These are phyloP conservation scores for Dolichomitus sp. DNA, from an alignment of 2,888 invertebrate species.

Conservation along the genomic window DNA sequence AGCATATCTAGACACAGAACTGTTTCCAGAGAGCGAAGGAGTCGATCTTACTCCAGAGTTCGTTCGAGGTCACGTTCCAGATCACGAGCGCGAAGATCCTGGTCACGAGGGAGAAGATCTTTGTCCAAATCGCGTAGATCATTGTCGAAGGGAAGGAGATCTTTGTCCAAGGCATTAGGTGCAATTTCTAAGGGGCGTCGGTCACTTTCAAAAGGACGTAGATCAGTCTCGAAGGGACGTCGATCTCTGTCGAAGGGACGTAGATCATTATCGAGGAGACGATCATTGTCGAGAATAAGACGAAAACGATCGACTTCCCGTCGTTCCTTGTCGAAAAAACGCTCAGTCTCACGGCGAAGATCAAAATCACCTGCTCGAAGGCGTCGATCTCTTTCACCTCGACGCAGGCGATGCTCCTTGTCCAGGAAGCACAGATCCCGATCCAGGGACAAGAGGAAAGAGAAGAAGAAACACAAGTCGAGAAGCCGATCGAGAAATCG, in stretches of 20 bases:
- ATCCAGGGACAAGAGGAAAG: conserved; percentile 79
- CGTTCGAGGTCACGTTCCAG: conserved; percentile 81
- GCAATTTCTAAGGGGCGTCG: conserved; percentile 71
- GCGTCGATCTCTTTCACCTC: conserved; percentile 51
- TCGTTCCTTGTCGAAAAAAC: conserved; percentile 76
- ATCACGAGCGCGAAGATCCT: conserved; percentile 70
- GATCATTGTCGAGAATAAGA: conserved; percentile 18
- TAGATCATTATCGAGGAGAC: conserved; percentile 69
- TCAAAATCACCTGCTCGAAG: conserved; percentile 61
- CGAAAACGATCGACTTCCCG: conserved; percentile 74
- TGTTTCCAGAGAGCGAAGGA: conserved; percentile 80
- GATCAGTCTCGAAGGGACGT: conserved; percentile 48
- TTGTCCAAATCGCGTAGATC: conserved; percentile 70
- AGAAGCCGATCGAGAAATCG: conserved; percentile 81
- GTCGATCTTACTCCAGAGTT: conserved; percentile 79
- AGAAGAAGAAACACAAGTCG: conserved; percentile 83
- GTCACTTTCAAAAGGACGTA: conserved; percentile 4
- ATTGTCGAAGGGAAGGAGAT: conserved; percentile 72
- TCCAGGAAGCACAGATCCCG: conserved; percentile 75
- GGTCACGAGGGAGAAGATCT: conserved; percentile 63
- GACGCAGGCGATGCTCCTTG: conserved; percentile 58
- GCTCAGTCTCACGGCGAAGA: conserved; percentile 75
- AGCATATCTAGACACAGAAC: conserved; percentile 76
- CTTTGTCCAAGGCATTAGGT: conserved; percentile 77
- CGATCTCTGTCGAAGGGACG: conserved; percentile 71